These are phyloP conservation scores for Serripes groenlandicus DNA, from an alignment of 2,888 invertebrate genomes.

Conservation along the genomic window DNA sequence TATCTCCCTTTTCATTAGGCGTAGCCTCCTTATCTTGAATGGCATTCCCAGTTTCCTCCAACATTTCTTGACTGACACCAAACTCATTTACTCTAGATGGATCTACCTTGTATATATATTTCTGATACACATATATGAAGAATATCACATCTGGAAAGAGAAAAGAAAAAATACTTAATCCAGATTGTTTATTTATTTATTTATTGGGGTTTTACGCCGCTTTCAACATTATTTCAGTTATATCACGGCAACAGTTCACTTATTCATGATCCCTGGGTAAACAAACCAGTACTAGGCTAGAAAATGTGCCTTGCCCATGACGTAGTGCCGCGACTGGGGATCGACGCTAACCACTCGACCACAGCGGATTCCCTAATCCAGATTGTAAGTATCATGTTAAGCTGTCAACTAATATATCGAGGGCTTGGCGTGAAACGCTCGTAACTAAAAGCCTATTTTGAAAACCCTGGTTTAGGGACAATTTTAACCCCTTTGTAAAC, in stretches of 20 bases:
- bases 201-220: not conserved
- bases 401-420: too few species aligned
- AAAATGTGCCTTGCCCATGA: not conserved
- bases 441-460: too few species aligned
- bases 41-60: conserved; percentile 86
- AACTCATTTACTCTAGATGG: conserved; percentile 98
- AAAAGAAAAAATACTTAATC: not conserved
- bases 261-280: too few species aligned
- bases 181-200: not conserved
- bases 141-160: conserved; percentile 96
- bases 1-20: conserved; percentile 33
- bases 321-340: not conserved
- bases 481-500: too few species aligned
- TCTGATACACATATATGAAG: conserved; percentile 99
- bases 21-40: conserved; percentile 21
- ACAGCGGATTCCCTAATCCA: too few species aligned
- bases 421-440: too few species aligned
- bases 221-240: not conserved
- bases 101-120: conserved; percentile 99
- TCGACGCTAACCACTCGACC: too few species aligned
- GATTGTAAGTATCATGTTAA: too few species aligned
- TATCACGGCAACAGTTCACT: not conserved
- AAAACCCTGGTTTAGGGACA: too few species aligned
- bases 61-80: conserved; percentile 98
- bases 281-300: not conserved